phyloP scores from a whole-genome alignment of 1,140 invertebrate genomes.

The Hyles vespertilio region DNA sequence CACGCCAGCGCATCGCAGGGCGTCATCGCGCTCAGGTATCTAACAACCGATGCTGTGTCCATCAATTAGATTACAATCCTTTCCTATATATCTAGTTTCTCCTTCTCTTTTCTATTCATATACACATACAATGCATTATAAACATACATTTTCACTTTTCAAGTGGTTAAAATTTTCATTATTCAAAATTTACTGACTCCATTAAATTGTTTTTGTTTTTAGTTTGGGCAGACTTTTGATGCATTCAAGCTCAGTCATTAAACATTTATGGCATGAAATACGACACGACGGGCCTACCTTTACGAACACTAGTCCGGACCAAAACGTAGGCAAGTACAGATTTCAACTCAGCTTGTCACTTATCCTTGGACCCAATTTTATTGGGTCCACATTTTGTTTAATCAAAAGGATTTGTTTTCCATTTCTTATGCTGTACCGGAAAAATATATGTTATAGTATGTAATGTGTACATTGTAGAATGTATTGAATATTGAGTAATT shows the following conservation, averaged over 20 bases:
- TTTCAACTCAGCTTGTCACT: no score
- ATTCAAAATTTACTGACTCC: not conserved
- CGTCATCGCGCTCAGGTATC: constrained; percentile 44
- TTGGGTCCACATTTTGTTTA: no score
- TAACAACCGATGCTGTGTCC: not conserved
- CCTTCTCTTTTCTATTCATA: no score
- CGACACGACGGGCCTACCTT: constrained; percentile 46
- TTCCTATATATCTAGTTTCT: not conserved
- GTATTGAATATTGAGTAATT: no score
- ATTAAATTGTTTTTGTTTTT: constrained; percentile 12
- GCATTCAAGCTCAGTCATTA: constrained; percentile 33
- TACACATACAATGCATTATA: no score
- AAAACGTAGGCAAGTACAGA: constrained; percentile 15
- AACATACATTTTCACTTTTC: not conserved
- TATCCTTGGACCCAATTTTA: no score
- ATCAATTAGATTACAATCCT: not conserved
- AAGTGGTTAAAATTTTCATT: not conserved
- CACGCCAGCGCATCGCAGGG: constrained; percentile 24
- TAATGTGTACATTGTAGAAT: no score
- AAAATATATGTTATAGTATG: no score
- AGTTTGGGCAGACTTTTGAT: constrained; percentile 42
- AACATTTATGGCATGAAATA: constrained; percentile 41
- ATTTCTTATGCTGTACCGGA: no score
- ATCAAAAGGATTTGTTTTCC: no score
- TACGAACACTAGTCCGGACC: constrained; percentile 3